Conservation (phyloP, 2,888 invertebrate species). For the Diabrotica balteata region DNA sequence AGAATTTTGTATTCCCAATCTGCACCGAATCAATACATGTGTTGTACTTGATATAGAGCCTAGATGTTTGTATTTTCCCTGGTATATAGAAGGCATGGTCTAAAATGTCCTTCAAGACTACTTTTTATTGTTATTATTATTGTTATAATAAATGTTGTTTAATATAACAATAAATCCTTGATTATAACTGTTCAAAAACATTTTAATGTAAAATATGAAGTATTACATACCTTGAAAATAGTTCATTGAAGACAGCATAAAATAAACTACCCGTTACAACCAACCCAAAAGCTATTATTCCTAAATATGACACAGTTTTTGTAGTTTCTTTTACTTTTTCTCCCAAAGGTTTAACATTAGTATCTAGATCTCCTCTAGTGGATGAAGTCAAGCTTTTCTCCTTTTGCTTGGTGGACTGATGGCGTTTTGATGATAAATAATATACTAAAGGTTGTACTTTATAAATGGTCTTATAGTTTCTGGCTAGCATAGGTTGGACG, state of each 20-base stretch:
- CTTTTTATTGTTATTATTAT: no score
- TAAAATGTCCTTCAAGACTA: no score
- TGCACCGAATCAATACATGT: no score
- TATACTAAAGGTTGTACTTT: slow-evolving; percentile 32
- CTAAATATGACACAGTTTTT: slow-evolving; percentile 85
- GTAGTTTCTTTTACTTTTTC: slow-evolving; percentile 89
- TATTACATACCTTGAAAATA: slow-evolving; percentile 70
- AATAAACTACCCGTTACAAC: slow-evolving; percentile 84
- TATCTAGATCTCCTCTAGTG: slow-evolving; percentile 50
- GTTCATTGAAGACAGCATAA: slow-evolving; percentile 83
- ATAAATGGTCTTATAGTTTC: slow-evolving; percentile 26
- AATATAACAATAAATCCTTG: no score
- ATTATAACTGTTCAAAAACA: no score
- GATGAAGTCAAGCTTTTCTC: slow-evolving; percentile 30
- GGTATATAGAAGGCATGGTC: no score
- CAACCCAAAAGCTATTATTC: slow-evolving; percentile 75
- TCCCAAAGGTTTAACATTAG: slow-evolving; percentile 70
- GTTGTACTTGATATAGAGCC: no score
- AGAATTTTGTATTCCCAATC: no score
- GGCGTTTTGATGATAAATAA: slow-evolving; percentile 29
- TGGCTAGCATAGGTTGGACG: slow-evolving; percentile 27
- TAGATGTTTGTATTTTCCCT: no score
- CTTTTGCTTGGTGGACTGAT: slow-evolving; percentile 33
- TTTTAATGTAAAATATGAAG: no score
- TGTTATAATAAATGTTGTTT: no score